These are phyloP conservation scores for Drosophila villosipedis DNA, from an alignment of 2,888 invertebrate genomes.

Conservation along the genomic window DNA sequence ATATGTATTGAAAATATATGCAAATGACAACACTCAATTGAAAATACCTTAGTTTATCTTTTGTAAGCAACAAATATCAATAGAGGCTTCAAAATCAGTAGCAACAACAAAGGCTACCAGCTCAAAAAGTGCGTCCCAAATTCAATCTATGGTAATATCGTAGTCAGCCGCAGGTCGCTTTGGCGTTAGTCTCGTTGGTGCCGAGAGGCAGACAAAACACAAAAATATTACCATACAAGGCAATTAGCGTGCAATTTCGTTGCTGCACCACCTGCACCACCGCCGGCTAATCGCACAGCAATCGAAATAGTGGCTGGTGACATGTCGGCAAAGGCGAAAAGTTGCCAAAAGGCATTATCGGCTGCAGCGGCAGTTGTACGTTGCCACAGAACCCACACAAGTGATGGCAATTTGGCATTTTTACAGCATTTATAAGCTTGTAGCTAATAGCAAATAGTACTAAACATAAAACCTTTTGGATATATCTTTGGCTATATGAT, in stretches of 20 bases:
- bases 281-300: conserved; percentile 32
- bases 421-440: neutral
- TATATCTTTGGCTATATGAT: neutral
- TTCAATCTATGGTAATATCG: conserved; percentile 39
- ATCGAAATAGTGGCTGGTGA: conserved; percentile 51
- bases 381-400: neutral
- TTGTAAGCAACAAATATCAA: neutral
- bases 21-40: neutral
- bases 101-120: conserved; percentile 6
- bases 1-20: neutral
- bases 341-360: conserved; percentile 59
- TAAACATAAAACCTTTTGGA: neutral
- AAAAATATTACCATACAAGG: conserved; percentile 57
- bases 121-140: conserved; percentile 27
- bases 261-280: neutral
- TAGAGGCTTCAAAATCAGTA: neutral
- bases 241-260: conserved; percentile 56
- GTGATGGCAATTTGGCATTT: conserved; percentile 1
- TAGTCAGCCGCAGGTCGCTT: conserved; percentile 36
- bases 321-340: conserved; percentile 66
- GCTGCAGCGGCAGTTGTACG: conserved; percentile 16
- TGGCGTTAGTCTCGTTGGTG: conserved; percentile 24
- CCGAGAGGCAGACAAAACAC: conserved; percentile 41
- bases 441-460: neutral
- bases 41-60: neutral